phyloP scores from a whole-genome alignment of 2,888 invertebrate species.

The Labia minor region DNA sequence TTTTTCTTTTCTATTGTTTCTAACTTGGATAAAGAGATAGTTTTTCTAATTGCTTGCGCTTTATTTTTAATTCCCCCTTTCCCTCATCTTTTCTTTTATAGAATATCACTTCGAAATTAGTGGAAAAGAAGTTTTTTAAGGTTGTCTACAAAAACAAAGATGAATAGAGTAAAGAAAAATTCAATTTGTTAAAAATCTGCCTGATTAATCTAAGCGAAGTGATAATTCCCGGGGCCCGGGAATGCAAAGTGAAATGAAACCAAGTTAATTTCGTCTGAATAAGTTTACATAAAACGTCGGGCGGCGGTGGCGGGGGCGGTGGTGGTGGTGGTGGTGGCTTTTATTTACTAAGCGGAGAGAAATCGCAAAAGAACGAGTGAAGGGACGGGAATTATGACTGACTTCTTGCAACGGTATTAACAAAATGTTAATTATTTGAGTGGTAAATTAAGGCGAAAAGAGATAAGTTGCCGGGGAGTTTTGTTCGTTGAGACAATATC shows the following conservation, averaged over 20 bases:
- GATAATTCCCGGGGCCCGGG: too few relatives aligned
- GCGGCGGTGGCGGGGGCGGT: too few relatives aligned
- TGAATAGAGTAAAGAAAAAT: not conserved
- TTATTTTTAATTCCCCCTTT: too few relatives aligned
- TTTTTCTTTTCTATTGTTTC: too few relatives aligned
- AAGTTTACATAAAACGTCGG: not conserved
- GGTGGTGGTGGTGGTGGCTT: too few relatives aligned
- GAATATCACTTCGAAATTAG: too few relatives aligned
- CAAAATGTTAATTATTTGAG: not conserved
- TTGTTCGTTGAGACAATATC: not conserved
- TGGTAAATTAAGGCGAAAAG: not conserved
- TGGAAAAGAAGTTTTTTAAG: too few relatives aligned
- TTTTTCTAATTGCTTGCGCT: too few relatives aligned
- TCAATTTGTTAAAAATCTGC: not conserved
- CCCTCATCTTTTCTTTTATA: too few relatives aligned
- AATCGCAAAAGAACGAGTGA: not conserved
- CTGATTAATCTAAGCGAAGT: not conserved
- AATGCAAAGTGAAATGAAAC: not conserved
- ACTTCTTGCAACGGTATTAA: not conserved
- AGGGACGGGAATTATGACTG: not conserved
- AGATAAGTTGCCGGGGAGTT: not conserved
- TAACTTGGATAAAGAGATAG: too few relatives aligned
- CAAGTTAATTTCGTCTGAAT: not conserved
- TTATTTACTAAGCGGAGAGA: not conserved
- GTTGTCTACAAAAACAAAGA: too few relatives aligned